phyloP scores from a whole-genome alignment of 2,797 vertebrate species.

The Mionectes olivaceus region DNA sequence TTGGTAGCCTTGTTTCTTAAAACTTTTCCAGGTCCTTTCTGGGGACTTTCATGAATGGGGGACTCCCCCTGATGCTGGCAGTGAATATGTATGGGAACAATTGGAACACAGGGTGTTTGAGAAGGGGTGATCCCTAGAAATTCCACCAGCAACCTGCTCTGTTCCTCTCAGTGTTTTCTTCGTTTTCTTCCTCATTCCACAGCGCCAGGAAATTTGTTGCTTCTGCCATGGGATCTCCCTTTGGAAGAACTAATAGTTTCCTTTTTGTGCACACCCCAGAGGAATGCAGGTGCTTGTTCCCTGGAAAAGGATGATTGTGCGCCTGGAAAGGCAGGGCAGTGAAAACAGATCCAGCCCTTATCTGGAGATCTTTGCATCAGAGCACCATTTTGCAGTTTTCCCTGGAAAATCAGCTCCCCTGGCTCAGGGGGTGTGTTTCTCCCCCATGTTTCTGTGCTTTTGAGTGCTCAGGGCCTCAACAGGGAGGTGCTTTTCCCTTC shows the following conservation, averaged over 20 bases:
- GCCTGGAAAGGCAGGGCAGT: neutral
- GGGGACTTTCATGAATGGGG: neutral
- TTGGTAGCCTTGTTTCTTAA: neutral
- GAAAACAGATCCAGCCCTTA: neutral
- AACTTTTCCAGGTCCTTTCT: neutral
- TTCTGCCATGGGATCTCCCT: neutral
- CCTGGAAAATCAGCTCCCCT: neutral
- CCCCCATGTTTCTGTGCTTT: fast-evolving
- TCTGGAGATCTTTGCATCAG: neutral
- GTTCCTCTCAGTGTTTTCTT: neutral
- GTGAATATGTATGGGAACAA: neutral
- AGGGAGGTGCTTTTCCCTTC: neutral
- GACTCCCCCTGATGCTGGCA: neutral
- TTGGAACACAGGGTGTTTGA: neutral
- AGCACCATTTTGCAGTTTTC: neutral
- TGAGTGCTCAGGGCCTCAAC: neutral
- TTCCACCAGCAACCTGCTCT: neutral
- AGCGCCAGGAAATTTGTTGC: neutral
- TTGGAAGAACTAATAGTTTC: neutral
- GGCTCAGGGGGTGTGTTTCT: neutral
- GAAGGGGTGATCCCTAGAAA: neutral
- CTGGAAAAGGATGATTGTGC: neutral
- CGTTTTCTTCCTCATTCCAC: neutral
- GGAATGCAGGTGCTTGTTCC: neutral
- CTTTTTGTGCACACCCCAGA: neutral